Evolutionary conservation across 2,113 vertebrate genomes (phyloP).

Genomic region (Xenotilapia leptura): DNA sequence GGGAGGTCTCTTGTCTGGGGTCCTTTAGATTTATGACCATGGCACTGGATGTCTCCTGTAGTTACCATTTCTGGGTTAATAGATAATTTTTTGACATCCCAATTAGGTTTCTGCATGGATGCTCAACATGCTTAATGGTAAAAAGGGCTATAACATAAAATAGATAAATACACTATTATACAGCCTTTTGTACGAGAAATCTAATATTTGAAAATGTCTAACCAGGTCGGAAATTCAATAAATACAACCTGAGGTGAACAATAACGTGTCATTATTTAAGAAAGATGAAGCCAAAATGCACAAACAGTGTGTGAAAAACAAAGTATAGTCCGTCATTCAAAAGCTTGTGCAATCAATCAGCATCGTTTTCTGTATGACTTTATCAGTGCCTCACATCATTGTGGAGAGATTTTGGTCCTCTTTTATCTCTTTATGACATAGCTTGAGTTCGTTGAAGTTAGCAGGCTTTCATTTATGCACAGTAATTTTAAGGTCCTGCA

Average conservation of each 20-base stretch:
- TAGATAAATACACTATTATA: neutral
- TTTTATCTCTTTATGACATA: neutral
- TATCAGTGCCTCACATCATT: neutral
- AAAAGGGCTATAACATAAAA: neutral
- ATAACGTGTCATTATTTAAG: neutral
- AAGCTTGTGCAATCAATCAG: neutral
- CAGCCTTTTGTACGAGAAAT: neutral
- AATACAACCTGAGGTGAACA: neutral
- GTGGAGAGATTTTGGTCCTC: neutral
- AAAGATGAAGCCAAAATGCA: neutral
- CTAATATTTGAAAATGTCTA: neutral
- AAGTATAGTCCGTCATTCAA: neutral
- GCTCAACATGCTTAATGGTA: neutral
- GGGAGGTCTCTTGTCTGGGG: neutral
- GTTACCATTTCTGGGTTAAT: neutral
- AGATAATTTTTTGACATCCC: slow-evolving; percentile 2
- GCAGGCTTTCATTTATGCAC: neutral
- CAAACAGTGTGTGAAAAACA: neutral
- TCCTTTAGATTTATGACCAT: slow-evolving; percentile 16
- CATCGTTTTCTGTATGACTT: neutral
- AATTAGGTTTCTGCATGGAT: neutral
- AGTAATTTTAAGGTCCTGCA: neutral
- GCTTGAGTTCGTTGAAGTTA: neutral
- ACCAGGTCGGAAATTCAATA: neutral
- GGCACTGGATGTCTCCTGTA: neutral